Evolutionary conservation across 2,888 invertebrate genomes (phyloP), one percentile per base, ranked within the genome.

Genomic region (Sericinus montela): DNA sequence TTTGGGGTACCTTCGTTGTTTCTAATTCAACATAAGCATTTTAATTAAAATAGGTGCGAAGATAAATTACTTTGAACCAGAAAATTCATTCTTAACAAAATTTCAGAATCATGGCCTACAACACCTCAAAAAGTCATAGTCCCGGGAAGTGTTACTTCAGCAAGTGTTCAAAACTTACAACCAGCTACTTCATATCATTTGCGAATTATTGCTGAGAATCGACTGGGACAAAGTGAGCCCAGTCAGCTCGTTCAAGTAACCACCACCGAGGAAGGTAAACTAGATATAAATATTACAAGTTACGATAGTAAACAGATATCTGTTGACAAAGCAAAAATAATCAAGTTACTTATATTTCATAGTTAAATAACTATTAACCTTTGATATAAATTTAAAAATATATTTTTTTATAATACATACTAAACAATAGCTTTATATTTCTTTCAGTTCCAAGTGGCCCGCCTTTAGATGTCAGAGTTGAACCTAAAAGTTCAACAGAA

Each of bases 171-270:
- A 67, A 94, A 94, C 68, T 89, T 97, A 28, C 93, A 94, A 52
- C 97, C 97, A 9, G 94, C 97, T 5, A 95, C 94, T 53, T 93
- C 94, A 11, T 98, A 97, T 84, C 95, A 97, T 72, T 91, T 97
- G 63, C 91, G 97, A 62, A 94, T 97, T 67, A 92, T 97, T 61
- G 97, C 97, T 7, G 96, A 96, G 76, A 97, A 97, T 81, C 92
- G 95, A 65, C 90, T 97, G 56, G 97, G 97, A 1, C 92, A 94
- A 58, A 96, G 97, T 62, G 95, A 95, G 67, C 95, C 95, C 39
- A 95, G 96, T 63, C 96, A 96, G 77, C 92, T 95, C 19, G 92
- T 95, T 39, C 95, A 95, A 90, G 93, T 94, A n/a, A 94, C 94
- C 46, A 95, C 95, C n/a, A 90, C 94, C 51, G 95, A 95, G 87